Conservation (phyloP, 2,113 vertebrate species). For the Progne subis region DNA sequence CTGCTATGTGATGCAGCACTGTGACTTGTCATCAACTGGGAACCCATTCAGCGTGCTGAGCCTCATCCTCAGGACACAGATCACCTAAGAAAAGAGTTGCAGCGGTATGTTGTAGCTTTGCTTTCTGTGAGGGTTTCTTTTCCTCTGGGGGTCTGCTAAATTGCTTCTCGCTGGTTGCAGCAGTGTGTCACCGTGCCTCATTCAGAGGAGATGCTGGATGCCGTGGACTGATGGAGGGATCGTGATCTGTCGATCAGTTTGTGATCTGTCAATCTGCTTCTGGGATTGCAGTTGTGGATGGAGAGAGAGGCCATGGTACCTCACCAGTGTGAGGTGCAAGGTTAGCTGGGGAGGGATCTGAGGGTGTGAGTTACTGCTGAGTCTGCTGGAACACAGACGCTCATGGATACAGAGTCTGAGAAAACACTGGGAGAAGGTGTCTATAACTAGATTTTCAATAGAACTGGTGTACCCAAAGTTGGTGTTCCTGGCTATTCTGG, state of each 20-base stretch:
- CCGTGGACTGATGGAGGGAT: not conserved
- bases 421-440: not conserved
- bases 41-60: not conserved
- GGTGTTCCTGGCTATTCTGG: not conserved
- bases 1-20: not conserved
- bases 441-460: not conserved
- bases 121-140: not conserved
- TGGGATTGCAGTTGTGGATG: not conserved
- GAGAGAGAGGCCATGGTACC: not conserved
- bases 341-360: not conserved
- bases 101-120: not conserved
- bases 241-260: not conserved
- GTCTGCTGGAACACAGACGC: not conserved
- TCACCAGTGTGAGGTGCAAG: accelerated
- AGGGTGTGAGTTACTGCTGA: not conserved
- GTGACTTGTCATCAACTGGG: not conserved
- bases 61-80: not conserved
- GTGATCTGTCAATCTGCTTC: not conserved
- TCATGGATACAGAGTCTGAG: not conserved
- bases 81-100: not conserved
- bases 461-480: not conserved
- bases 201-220: not conserved
- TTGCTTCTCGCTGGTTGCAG: accelerated
- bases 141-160: not conserved
- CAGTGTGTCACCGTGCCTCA: not conserved